A percentile compares a stretch with the other conserved stretches of the same genome.
phyloP scores from a whole-genome alignment of 2,797 vertebrate genomes.

The Notolabrus celidotus region DNA sequence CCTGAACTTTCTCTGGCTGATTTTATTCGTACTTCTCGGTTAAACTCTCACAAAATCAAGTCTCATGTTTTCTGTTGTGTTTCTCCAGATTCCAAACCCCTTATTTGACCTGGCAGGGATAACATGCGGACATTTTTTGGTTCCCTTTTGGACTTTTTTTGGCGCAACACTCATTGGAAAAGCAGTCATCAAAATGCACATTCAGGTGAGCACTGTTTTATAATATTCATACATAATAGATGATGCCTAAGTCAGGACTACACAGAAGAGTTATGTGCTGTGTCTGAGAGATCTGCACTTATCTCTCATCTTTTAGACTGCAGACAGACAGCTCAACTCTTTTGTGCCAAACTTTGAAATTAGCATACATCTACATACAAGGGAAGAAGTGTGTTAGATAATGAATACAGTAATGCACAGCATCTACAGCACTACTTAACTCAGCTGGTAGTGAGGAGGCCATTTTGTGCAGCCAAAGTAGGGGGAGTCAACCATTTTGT shows the following conservation, averaged over 20 bases:
- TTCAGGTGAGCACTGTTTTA: slow-evolving; percentile 85
- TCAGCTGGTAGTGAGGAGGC: slow-evolving; percentile 74
- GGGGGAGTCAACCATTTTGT: slow-evolving; percentile 86
- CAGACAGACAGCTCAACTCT: not conserved
- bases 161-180: slow-evolving; percentile 90
- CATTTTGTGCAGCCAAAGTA: slow-evolving; percentile 84
- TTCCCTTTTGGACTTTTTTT: slow-evolving; percentile 94
- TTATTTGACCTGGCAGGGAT: slow-evolving; percentile 92
- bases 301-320: not conserved
- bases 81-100: slow-evolving; percentile 89
- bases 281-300: not conserved
- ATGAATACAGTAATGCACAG: slow-evolving; percentile 12
- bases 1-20: not conserved
- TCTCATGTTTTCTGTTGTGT: not conserved
- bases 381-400: slow-evolving; percentile 11
- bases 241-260: not conserved
- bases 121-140: slow-evolving; percentile 91
- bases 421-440: slow-evolving; percentile 36
- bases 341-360: not conserved
- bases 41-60: not conserved
- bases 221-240: not conserved
- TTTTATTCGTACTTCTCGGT: not conserved
- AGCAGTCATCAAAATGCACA: slow-evolving; percentile 93
- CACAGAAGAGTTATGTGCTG: too few relatives aligned
- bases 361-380: slow-evolving; percentile 4